Evolutionary conservation across 2,113 vertebrate genomes (phyloP), one percentile per base, ranked within the genome.

Genomic region (Clupea harengus): DNA sequence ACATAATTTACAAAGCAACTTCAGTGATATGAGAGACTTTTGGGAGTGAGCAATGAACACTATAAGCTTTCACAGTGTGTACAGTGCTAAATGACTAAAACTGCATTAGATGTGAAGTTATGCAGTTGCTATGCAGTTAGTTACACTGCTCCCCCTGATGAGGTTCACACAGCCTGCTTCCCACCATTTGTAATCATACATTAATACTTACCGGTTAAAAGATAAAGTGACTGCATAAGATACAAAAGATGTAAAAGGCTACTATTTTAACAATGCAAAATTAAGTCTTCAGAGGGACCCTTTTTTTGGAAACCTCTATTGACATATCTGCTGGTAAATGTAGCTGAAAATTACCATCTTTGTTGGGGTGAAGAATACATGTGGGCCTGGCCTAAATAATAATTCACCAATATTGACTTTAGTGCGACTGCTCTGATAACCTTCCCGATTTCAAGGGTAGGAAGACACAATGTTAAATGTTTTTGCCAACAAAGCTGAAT

Each of bases 401-500:
- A 64, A 64, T 9, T 64, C 7, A 64, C 6, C n/a, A 10, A 25
- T 64, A 25, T 25, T 64, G 60, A 64, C 25, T 75, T 5, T 15
- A 78, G 28, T 78, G 28, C 39, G n/a, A 7, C 20, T 64, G 3
- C 20, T 64, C 20, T 64, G 22, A 64, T n/a, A 15, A 39, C 32
- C 3, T 78, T 60, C 18, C 18, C 5, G 13, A 4, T 78, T 44
- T 78, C 72, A 39, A 78, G 28, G 10, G 28, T 78, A 78, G 25
- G 39, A 11, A 78, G 28, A 78, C 72, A 39, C 32, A 72, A 10
- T 78, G 28, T 78, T 78, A 17, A 39, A 32, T 78, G 72, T 78
- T 17, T 78, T 28, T 78, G 72, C 47, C 25, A 87, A 28, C 46
- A 85, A 83, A 84, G 81, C 52, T 82, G 82, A 88, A 57, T 83